These are phyloP conservation scores for Halcyon smyrnensis DNA, from an alignment of 2,797 vertebrate genomes.

Conservation along the genomic window DNA sequence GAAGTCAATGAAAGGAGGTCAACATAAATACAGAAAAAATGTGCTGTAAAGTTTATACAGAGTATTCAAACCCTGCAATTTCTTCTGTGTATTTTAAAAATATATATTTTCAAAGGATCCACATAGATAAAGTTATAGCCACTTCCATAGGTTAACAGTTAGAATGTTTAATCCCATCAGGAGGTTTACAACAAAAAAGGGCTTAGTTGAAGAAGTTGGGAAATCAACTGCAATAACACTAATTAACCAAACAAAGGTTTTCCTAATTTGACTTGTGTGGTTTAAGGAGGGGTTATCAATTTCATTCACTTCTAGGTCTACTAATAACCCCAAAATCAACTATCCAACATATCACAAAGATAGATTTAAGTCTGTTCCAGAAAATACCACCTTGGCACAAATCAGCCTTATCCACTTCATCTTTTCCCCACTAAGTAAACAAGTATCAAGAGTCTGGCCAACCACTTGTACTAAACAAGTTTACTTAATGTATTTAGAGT, in stretches of 20 bases:
- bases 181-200: background rate
- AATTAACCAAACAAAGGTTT: background rate
- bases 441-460: background rate
- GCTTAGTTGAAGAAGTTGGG: background rate
- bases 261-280: background rate
- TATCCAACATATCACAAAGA: background rate
- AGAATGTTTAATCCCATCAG: background rate
- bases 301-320: background rate
- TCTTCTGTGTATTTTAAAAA: fast-evolving
- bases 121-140: background rate
- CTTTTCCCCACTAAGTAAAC: background rate
- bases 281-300: background rate
- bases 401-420: background rate
- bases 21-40: background rate
- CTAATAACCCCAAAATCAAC: background rate
- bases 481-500: background rate
- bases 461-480: background rate
- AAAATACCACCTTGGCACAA: background rate
- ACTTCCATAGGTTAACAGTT: background rate
- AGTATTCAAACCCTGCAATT: background rate
- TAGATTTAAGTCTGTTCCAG: background rate
- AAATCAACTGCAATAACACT: background rate
- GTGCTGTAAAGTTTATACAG: background rate
- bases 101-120: background rate
- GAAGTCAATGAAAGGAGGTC: background rate